Evolutionary conservation across 2,113 vertebrate species (phyloP), one percentile per base, ranked within the genome.

Genomic region (Myrmophylax atrothorax): DNA sequence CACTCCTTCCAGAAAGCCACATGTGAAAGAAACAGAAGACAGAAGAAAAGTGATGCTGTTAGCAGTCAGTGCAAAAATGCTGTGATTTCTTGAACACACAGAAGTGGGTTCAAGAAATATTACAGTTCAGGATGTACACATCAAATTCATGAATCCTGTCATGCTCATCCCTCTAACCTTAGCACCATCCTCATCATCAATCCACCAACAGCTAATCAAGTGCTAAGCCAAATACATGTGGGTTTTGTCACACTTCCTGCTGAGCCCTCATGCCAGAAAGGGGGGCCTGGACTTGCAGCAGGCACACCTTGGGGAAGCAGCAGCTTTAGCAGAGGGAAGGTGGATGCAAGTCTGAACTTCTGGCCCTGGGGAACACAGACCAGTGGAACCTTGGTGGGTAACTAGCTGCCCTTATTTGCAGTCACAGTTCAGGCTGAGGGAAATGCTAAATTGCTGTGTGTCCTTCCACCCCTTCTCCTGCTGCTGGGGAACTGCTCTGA

Each of bases 201-300:
- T 42, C 50, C 52, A 35, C 75, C 46, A 35, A 33, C 29, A 87
- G 58, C 67, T 73, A 12, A 14, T n/a, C 8, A 56, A 40, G 22
- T 58, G 44, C 73, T 92, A 63, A 60, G 77, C 52, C 68, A 92
- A 64, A 76, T 7, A 24, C 18, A 2, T 9, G 29, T 20, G 59
- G 37, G 42, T 12, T n/a, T 35, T 46, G 24, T n/a, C 68, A 37
- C 55, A 10, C 60, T 68, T 58, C 47, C 46, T 84, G 53, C 52
- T 1, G 2, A 84, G 56, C 12, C 52, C 56, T 86, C 2, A 0
- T 38, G 50, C 46, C 83, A 74, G 59, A 67, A 83, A 74, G 16
- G 1, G 0, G 5, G 31, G 14, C 26, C 24, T 6, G 11, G 13
- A 33, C 25, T 33, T 0, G 0, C 6, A 0, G 2, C 15, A 29